phyloP scores from a whole-genome alignment of 2,113 vertebrate species.

The Cyphomyrus plagiostoma region DNA sequence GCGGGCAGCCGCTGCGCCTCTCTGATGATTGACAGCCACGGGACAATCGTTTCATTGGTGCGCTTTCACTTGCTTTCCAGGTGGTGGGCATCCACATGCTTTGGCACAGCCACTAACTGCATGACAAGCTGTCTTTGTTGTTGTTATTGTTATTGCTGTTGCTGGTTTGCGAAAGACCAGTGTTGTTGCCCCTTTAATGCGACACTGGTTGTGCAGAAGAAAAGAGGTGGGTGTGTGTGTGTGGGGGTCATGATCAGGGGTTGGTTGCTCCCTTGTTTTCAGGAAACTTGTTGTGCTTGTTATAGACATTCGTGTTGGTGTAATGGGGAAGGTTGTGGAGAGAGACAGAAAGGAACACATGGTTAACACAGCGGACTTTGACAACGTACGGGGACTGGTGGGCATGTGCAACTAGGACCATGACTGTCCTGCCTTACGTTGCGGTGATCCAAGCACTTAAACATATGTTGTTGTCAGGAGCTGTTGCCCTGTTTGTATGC shows the following conservation, averaged over 20 bases:
- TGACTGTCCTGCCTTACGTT: background rate
- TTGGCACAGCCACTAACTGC: background rate
- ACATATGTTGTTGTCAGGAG: background rate
- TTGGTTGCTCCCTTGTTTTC: background rate
- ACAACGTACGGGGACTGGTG: background rate
- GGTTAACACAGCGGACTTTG: background rate
- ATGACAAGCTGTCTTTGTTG: background rate
- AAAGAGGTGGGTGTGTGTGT: background rate
- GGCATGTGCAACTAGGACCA: background rate
- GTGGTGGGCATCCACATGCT: constrained; percentile 18
- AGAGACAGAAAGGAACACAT: background rate
- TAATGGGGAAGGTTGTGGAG: background rate
- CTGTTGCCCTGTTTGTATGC: constrained; percentile 39
- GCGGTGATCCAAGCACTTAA: background rate
- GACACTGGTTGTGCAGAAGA: background rate
- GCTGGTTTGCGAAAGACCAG: background rate
- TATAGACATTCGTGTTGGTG: background rate
- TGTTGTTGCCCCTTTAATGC: background rate
- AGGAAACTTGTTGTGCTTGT: background rate
- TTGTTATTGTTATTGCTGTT: background rate
- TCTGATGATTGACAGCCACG: background rate
- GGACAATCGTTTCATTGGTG: background rate
- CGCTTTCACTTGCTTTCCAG: constrained; percentile 4
- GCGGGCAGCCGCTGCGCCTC: background rate
- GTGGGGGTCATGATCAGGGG: background rate